phyloP scores from a whole-genome alignment of 1,140 invertebrate genomes.

The Macrocentrus cingulum region DNA sequence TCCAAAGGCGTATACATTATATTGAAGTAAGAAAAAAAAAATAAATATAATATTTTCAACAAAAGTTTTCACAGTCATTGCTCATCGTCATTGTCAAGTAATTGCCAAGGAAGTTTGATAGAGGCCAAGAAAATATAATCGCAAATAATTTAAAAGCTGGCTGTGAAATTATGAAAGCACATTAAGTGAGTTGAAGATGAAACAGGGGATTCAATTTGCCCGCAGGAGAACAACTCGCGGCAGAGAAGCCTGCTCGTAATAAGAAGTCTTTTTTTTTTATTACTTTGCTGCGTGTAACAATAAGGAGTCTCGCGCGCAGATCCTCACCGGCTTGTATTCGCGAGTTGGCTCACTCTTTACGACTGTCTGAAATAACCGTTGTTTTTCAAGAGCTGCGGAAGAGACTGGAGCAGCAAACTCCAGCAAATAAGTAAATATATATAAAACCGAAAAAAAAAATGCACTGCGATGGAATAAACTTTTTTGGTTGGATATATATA shows the following conservation, averaged over 20 bases:
- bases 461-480: too few species aligned
- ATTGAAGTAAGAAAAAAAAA: too few species aligned
- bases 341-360: constrained; percentile 24
- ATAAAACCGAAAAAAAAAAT: too few species aligned
- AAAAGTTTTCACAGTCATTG: too few species aligned
- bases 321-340: constrained; percentile 14
- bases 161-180: background rate
- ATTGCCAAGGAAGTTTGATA: constrained; percentile 27
- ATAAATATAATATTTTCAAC: too few species aligned
- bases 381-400: constrained; percentile 17
- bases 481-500: too few species aligned
- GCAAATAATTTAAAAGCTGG: background rate
- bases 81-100: too few species aligned
- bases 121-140: background rate
- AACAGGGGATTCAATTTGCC: constrained; percentile 22
- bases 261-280: constrained; percentile 21
- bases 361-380: constrained; percentile 25
- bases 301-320: constrained; percentile 17
- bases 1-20: too few species aligned
- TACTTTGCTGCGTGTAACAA: constrained; percentile 20
- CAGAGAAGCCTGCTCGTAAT: constrained; percentile 14
- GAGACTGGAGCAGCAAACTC: background rate
- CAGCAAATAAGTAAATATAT: too few species aligned
- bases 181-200: constrained; percentile 10
- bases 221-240: constrained; percentile 3